Conservation (phyloP, 2,888 invertebrate genomes). For the Coelopa pilipes region DNA sequence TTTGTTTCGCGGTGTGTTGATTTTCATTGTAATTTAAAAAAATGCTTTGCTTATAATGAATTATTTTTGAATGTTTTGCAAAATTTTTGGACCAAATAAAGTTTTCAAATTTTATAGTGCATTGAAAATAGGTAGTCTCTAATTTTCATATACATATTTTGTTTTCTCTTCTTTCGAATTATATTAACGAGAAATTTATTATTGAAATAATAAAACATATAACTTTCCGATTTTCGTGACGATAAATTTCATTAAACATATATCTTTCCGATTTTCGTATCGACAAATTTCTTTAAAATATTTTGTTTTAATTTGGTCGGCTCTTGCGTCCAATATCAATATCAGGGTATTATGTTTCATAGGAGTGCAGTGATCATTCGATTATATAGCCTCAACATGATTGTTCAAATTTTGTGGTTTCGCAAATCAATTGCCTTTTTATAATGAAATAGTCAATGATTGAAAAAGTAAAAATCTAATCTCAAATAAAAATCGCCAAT, state of each 20-base stretch:
- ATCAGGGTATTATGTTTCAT: slow-evolving; percentile 21
- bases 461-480: neutral
- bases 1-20: neutral
- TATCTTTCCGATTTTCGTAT: neutral
- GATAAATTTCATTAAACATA: neutral
- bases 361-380: slow-evolving; percentile 56
- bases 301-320: neutral
- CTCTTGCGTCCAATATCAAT: neutral
- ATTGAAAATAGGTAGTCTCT: slow-evolving; percentile 13
- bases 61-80: slow-evolving; percentile 11
- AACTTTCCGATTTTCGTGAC: neutral
- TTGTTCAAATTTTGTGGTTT: slow-evolving; percentile 30
- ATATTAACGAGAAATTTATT: neutral
- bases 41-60: slow-evolving; percentile 18
- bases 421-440: slow-evolving; percentile 23
- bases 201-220: neutral
- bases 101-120: slow-evolving; percentile 27
- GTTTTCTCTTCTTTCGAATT: slow-evolving; percentile 29
- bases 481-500: neutral
- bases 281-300: neutral
- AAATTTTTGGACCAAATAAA: slow-evolving; percentile 33
- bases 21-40: neutral
- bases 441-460: neutral
- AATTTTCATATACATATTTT: slow-evolving; percentile 18
- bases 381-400: slow-evolving; percentile 40